Conservation (phyloP, 2,888 invertebrate genomes). For the Heteropelma amictum region DNA sequence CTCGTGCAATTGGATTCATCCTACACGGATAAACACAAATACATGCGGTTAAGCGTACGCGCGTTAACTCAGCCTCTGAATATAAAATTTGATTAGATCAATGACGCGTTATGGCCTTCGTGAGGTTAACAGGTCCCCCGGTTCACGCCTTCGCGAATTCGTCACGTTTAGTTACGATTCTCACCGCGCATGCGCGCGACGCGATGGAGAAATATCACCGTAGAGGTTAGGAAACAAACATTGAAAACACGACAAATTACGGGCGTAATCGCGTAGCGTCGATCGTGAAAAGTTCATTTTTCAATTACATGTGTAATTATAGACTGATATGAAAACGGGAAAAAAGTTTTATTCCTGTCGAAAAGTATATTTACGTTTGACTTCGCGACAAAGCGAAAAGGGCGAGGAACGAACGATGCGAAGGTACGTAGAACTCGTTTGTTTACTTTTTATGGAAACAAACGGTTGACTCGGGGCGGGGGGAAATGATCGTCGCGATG, state of each 20-base stretch:
- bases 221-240: no score
- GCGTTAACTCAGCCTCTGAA: neutral
- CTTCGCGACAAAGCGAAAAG: no score
- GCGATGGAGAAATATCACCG: no score
- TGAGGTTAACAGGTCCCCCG: conserved; percentile 35
- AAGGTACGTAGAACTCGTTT: no score
- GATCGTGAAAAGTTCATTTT: neutral
- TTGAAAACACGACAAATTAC: no score
- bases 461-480: no score
- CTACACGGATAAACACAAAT: conserved; percentile 15
- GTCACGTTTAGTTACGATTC: conserved; percentile 1
- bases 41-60: neutral
- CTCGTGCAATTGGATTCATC: conserved; percentile 37
- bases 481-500: no score
- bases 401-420: no score
- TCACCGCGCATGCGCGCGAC: neutral
- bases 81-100: conserved; percentile 50
- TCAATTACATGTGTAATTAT: neutral
- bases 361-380: no score
- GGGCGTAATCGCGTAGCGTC: neutral
- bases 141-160: conserved; percentile 46
- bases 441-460: no score
- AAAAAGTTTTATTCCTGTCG: no score
- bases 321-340: no score
- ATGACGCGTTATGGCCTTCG: conserved; percentile 36